Conservation (phyloP, 2,797 vertebrate genomes). For the Periophthalmus magnuspinnatus region DNA sequence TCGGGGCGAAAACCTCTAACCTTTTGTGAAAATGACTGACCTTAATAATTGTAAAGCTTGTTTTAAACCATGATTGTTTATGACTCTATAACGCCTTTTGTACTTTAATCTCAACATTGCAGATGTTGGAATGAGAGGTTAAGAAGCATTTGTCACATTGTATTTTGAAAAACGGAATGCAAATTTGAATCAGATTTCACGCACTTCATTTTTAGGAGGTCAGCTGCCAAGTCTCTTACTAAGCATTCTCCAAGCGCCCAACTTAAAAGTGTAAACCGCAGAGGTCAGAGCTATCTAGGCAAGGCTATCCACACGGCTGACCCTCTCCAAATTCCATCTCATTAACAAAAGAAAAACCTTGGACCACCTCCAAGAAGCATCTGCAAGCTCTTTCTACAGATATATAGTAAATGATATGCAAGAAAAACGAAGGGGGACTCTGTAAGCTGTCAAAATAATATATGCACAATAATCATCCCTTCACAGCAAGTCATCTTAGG, state of each 20-base stretch:
- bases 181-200: slow-evolving; percentile 25
- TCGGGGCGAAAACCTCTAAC: slow-evolving; percentile 45
- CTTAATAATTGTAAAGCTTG: slow-evolving; percentile 11
- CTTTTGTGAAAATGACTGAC: slow-evolving; percentile 30
- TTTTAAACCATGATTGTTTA: slow-evolving; percentile 25
- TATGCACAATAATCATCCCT: slow-evolving; percentile 19
- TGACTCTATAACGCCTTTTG: slow-evolving; percentile 15
- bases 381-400: slow-evolving; percentile 35
- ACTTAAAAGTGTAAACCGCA: slow-evolving; percentile 49
- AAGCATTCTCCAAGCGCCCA: slow-evolving; percentile 35
- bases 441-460: slow-evolving; percentile 32
- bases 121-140: slow-evolving; percentile 35
- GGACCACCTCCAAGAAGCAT: slow-evolving; percentile 43
- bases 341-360: slow-evolving; percentile 52
- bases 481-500: slow-evolving; percentile 43
- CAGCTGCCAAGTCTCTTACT: slow-evolving; percentile 31
- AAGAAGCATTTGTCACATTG: slow-evolving; percentile 17
- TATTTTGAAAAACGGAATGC: slow-evolving; percentile 25
- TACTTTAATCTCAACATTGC: slow-evolving; percentile 45
- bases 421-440: slow-evolving; percentile 7
- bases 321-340: slow-evolving; percentile 49
- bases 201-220: slow-evolving; percentile 6
- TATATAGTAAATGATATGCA: slow-evolving; percentile 27
- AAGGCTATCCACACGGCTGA: slow-evolving; percentile 31
- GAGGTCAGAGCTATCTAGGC: slow-evolving; percentile 44